phyloP scores from a whole-genome alignment of 2,888 invertebrate genomes.

The Lutraria lutraria region DNA sequence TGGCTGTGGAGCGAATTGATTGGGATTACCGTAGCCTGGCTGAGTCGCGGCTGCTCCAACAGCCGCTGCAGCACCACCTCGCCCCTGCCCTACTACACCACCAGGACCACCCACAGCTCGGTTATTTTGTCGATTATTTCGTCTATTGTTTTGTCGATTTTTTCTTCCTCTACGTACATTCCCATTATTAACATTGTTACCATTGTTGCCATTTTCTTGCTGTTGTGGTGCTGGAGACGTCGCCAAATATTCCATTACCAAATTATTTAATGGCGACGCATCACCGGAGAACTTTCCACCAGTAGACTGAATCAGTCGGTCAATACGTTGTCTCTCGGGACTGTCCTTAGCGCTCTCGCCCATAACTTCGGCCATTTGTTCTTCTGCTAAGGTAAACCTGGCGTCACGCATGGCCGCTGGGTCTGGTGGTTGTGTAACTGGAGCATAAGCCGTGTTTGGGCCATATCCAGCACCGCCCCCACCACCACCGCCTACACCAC shows the following conservation, averaged over 20 bases:
- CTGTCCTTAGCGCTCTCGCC: conserved; percentile 49
- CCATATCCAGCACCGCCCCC: neutral
- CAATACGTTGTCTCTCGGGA: conserved; percentile 51
- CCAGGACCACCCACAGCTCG: neutral
- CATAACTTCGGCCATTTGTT: conserved; percentile 60
- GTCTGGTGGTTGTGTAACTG: conserved; percentile 25
- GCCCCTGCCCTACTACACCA: neutral
- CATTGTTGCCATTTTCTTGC: conserved; percentile 8
- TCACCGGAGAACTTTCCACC: conserved; percentile 54
- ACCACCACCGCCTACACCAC: neutral
- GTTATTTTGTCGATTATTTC: neutral
- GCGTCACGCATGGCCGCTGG: conserved; percentile 30
- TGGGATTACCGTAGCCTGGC: neutral
- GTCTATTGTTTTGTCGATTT: neutral
- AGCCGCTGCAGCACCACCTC: neutral
- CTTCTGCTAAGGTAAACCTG: conserved; percentile 52
- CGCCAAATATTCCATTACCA: conserved; percentile 53
- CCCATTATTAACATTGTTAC: neutral
- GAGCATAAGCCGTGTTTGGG: neutral
- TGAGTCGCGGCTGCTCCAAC: neutral
- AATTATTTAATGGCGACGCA: conserved; percentile 50
- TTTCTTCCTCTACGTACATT: neutral
- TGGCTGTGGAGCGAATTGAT: neutral
- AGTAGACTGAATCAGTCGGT: conserved; percentile 42
- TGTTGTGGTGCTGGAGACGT: conserved; percentile 52